phyloP scores from a whole-genome alignment of 2,888 invertebrate species.

The Stegana nigrithorax region DNA sequence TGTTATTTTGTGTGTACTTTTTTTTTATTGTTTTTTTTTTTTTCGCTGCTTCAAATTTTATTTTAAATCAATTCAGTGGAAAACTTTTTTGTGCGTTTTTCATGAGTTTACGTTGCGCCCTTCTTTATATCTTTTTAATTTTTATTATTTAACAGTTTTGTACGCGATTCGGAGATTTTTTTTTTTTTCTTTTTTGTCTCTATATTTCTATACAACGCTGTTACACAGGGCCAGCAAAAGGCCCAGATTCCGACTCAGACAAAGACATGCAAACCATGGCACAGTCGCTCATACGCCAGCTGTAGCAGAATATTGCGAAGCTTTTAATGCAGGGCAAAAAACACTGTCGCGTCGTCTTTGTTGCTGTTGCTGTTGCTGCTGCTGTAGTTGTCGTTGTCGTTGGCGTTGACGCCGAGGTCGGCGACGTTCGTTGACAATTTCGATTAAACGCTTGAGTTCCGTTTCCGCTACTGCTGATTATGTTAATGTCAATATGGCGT shows the following conservation, averaged over 20 bases:
- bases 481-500: constrained; percentile 28
- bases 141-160: not conserved
- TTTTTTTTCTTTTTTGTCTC: not conserved
- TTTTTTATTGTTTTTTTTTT: constrained; percentile 36
- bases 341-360: no score
- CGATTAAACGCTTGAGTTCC: constrained; percentile 34
- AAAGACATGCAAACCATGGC: not conserved
- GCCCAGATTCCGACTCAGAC: not conserved
- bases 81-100: constrained; percentile 47
- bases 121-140: constrained; percentile 1
- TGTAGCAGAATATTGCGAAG: no score
- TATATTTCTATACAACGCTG: no score
- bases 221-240: no score
- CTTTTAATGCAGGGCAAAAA: no score
- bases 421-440: constrained; percentile 18
- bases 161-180: not conserved
- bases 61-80: constrained; percentile 53
- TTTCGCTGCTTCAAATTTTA: constrained; percentile 38
- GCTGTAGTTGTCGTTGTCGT: not conserved
- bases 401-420: constrained; percentile 1
- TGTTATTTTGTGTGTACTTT: constrained; percentile 34
- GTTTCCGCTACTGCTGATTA: constrained; percentile 25
- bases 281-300: not conserved
- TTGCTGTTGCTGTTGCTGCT: not conserved
- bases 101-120: no score